Percentiles rank a stretch among this genome's conserved stretches.
Conservation (phyloP, 2,888 invertebrate species). For the Hypsopygia costalis region DNA sequence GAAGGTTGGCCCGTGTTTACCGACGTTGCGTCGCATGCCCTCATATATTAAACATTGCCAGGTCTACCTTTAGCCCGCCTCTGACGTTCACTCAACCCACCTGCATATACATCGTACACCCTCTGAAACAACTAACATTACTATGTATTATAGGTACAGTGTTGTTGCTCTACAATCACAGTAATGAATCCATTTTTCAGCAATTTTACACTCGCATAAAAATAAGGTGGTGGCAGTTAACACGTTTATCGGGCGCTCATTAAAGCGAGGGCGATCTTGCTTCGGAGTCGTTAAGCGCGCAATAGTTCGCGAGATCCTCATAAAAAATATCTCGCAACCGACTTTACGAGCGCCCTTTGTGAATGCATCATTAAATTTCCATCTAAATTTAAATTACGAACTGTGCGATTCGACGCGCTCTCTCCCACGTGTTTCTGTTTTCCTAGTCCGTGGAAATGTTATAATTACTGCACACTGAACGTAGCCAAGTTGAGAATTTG, state of each 20-base stretch:
- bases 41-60: constrained; percentile 77
- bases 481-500: constrained; percentile 74
- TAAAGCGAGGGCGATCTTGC: constrained; percentile 79
- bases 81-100: constrained; percentile 29
- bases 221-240: constrained; percentile 79
- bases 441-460: constrained; percentile 78
- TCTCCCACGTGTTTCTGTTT: constrained; percentile 77
- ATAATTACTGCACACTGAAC: constrained; percentile 79
- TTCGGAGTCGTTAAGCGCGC: constrained; percentile 80
- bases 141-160: constrained; percentile 6
- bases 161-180: constrained; percentile 36
- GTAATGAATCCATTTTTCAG: constrained; percentile 76
- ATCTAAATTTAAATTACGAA: constrained; percentile 80
- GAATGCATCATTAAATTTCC: constrained; percentile 80
- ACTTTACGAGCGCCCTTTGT: constrained; percentile 80
- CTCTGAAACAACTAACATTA: constrained; percentile 29
- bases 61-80: constrained; percentile 56
- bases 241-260: constrained; percentile 81
- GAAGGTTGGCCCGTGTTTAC: constrained; percentile 73
- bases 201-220: constrained; percentile 77
- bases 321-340: constrained; percentile 80
- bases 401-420: constrained; percentile 70
- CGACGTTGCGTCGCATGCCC: constrained; percentile 73
- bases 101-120: constrained; percentile 14
- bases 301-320: constrained; percentile 81